Base-by-base conservation (phyloP, 2,113 vertebrate species). In the Mormoops blainvillei region DNA sequence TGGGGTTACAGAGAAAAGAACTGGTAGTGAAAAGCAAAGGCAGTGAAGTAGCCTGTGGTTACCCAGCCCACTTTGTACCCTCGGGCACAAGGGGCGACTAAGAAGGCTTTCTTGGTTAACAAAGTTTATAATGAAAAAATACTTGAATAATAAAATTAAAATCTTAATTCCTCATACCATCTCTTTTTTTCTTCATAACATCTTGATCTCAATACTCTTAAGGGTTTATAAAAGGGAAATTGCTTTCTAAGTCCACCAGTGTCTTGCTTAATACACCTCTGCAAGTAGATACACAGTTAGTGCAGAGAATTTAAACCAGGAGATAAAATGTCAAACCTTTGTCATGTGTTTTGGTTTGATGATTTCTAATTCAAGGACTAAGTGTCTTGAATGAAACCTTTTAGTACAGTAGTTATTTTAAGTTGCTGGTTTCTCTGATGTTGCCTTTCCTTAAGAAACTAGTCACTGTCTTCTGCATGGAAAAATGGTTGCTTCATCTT, bases 391-490 rank as follows among this genome's bases (percentile, higher is more conserved):
- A 33, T 92, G 63, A 92, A 65, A 63, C 78, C 24, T 90, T 3
- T 67, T 86, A 70, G n/a, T 74, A 54, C 56, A n/a, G 45, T 92
- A 58, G 45, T 26, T 90, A 85, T 65, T 94, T 87, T 92, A 92
- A 71, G 45, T 95, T 24, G 38, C 36, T 87, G 41, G 43, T 56
- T 91, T 10, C 58, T 80, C 58, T 93, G 20, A 88, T 94, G 71
- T 93, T 77, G 93, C 48, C 67, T 94, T 93, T 89, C 74, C 31
- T 31, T 91, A 91, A 97, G 89, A 94, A 77, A 89, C 43, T 65
- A 43, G 68, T 83, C 43, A 61, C 67, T 87, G 19, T 87, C 45
- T 92, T 96, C 33, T 86, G 28, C 50, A 24, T 70, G 31, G 41
- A 71, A 86, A 89, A 88, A 68, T 19, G 15, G 89, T 95, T 91